A percentile compares a stretch with the other conserved stretches of the same genome.
Evolutionary conservation across 2,797 vertebrate genomes (phyloP).

Genomic region (Diglossa cyanea): DNA sequence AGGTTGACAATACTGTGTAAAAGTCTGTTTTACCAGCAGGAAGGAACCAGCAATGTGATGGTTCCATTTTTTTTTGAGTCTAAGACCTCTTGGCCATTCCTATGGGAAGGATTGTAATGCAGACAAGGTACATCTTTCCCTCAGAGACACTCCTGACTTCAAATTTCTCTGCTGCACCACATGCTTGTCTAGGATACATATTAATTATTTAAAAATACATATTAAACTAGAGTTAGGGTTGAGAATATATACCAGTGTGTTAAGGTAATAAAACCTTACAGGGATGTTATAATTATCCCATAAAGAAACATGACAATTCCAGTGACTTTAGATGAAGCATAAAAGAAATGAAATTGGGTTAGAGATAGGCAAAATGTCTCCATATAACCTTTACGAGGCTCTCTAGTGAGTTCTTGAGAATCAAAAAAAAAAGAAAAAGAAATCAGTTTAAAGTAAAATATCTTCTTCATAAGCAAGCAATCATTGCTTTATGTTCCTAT

Average conservation of each 20-base stretch:
- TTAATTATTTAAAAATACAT: constrained; percentile 32
- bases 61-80: not conserved
- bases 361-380: not conserved
- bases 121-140: not conserved
- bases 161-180: not conserved
- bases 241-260: not conserved
- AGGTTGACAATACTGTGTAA: not conserved
- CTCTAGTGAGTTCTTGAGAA: not conserved
- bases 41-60: not conserved
- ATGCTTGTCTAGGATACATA: not conserved
- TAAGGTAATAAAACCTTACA: not conserved
- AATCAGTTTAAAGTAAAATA: not conserved
- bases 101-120: not conserved
- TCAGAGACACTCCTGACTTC: not conserved
- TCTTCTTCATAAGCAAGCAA: not conserved
- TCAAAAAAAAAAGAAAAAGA: not conserved
- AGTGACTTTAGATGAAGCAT: not conserved
- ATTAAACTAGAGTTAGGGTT: not conserved
- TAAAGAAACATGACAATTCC: constrained; percentile 28
- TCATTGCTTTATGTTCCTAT: not conserved
- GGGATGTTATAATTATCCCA: constrained; percentile 6
- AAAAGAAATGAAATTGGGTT: constrained; percentile 10
- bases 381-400: not conserved
- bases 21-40: not conserved
- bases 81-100: not conserved